Evolutionary conservation across 1,140 invertebrate genomes (phyloP), one percentile per base, ranked within the genome.

Genomic region (Calycopis cecrops): DNA sequence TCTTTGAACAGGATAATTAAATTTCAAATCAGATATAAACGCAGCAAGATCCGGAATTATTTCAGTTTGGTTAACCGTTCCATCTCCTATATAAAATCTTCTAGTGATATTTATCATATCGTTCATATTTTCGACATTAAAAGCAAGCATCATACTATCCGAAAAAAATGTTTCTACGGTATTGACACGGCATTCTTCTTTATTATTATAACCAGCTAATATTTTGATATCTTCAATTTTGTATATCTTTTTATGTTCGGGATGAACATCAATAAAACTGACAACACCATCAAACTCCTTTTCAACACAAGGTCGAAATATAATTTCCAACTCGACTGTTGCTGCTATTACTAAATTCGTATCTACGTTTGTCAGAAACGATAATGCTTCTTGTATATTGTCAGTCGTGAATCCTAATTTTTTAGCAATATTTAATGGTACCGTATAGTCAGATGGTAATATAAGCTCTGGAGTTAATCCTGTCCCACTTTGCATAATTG

Each of bases 51-150:
- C 16, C 9, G 44, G 48, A 40, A 21, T 61, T 11, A 59, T 21
- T 2, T 47, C 51, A 2, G 2, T 28, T 38, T 34, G 35, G 35
- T 14, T 62, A 0, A 65, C 38, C 9, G 18, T 21, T 10, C 72
- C 48, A 48, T 71, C 65, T 1, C 59, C 72, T 9, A 70, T 47
- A 34, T 75, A 75, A 50, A 65, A 71, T 33, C 58, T 33, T 21
- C 52, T 55, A 1, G 69, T 48, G 4, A 55, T 51, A 21, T 59
- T 28, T 3, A 48, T 16, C 34, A 62, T 60, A 37, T 61, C 52
- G 11, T 59, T 33, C 17, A 54, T 10, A 9, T 58, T 52, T 12
- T 61, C 44, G 9, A 47, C 8, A 48, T 47, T 33, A 28, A 55
- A 55, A 35, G 12, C 14, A 4, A 12, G 35, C 4, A 48, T n/a